phyloP scores from a whole-genome alignment of 2,797 vertebrate species.

The Cryptoprocta ferox region DNA sequence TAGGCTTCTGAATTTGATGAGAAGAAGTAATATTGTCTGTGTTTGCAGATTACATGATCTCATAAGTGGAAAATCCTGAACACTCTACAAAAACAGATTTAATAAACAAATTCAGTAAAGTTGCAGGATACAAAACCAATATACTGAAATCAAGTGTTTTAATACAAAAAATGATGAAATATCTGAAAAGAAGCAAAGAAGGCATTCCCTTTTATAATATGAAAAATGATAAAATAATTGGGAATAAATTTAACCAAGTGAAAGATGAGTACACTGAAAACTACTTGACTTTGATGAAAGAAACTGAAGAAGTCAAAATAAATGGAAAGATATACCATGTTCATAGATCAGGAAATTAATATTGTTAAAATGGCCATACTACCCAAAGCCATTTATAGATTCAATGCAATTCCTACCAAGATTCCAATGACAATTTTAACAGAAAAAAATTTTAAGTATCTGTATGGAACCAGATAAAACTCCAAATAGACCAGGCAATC shows the following conservation, averaged over 20 bases:
- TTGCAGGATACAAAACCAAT: neutral
- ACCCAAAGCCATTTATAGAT: neutral
- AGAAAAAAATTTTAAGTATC: neutral
- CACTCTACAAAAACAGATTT: neutral
- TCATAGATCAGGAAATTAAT: neutral
- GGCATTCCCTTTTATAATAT: neutral
- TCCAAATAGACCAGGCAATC: neutral
- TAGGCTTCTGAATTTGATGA: neutral
- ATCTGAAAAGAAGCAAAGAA: neutral
- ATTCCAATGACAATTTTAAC: neutral
- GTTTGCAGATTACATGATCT: neutral
- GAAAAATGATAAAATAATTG: neutral
- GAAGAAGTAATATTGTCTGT: neutral
- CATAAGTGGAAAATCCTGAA: neutral
- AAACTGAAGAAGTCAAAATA: neutral
- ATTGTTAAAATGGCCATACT: neutral
- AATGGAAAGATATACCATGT: neutral
- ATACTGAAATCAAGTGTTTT: neutral
- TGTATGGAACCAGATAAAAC: neutral
- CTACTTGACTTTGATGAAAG: neutral
- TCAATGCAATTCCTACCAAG: neutral
- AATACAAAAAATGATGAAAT: neutral
- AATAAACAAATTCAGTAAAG: neutral
- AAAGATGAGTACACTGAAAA: neutral
- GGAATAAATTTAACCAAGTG: neutral